A percentile compares a stretch with the other conserved stretches of the same genome.
Conservation (phyloP, 2,888 invertebrate species). For the Girardia tigrina region DNA sequence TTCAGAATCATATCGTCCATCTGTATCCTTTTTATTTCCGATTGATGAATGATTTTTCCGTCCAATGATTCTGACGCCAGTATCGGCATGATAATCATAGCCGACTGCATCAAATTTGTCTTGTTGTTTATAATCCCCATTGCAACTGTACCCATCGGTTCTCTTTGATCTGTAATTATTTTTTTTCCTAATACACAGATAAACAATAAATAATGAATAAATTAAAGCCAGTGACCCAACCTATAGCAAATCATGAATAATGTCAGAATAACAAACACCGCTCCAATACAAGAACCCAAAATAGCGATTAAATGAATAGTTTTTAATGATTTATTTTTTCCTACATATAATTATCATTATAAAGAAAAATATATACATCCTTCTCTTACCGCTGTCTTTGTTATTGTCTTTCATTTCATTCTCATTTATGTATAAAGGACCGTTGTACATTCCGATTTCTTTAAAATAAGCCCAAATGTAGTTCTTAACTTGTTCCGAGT, state of each 20-base stretch:
- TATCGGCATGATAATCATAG: background rate
- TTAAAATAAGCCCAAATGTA: conserved; percentile 29
- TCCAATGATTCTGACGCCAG: background rate
- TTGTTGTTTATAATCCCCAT: background rate
- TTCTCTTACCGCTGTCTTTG: background rate
- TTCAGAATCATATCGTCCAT: background rate
- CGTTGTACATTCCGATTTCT: conserved; percentile 17
- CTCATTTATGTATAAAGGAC: background rate
- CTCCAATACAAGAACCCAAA: conserved; percentile 24
- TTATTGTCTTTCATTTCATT: background rate
- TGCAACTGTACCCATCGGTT: background rate
- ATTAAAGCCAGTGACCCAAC: background rate
- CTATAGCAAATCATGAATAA: conserved; percentile 32
- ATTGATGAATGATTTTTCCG: background rate
- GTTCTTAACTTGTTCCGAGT: background rate
- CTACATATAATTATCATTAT: background rate
- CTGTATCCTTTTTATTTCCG: background rate
- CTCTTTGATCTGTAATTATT: background rate
- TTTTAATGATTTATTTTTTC: too few relatives aligned
- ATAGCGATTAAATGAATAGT: conserved; percentile 27
- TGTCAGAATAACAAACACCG: conserved; percentile 7
- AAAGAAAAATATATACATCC: background rate
- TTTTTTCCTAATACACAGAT: background rate
- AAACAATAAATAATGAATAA: background rate
- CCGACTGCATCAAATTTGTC: background rate